These are phyloP conservation scores for Ataeniobius toweri DNA, from an alignment of 2,797 vertebrate species.

Conservation along the genomic window DNA sequence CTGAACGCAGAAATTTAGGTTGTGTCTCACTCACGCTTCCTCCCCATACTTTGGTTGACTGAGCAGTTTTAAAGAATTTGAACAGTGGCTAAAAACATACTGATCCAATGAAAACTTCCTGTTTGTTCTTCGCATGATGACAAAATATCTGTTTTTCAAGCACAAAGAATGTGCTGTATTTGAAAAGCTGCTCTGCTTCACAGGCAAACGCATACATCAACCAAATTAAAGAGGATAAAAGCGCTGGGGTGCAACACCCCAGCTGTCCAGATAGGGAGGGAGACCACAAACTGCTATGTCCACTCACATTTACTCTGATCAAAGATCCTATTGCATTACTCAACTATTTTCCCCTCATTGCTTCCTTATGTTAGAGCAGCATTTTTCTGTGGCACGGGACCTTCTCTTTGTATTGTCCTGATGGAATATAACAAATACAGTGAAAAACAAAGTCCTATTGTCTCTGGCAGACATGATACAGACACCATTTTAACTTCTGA, in stretches of 20 bases:
- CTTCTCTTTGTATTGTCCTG: conserved; percentile 60
- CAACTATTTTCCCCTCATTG: conserved; percentile 59
- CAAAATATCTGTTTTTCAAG: conserved; percentile 3
- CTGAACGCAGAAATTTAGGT: conserved; percentile 4
- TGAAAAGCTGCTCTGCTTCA: conserved; percentile 45
- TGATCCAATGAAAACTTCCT: conserved; percentile 14
- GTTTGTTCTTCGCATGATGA: conserved; percentile 16
- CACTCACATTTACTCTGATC: conserved; percentile 71
- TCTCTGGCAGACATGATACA: conserved; percentile 47
- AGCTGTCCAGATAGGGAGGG: conserved; percentile 65
- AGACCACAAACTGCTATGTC: conserved; percentile 71
- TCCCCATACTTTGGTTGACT: neutral
- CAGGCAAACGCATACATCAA: conserved; percentile 56
- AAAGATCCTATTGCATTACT: conserved; percentile 65
- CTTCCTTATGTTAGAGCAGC: conserved; percentile 66
- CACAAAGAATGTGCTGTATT: conserved; percentile 22
- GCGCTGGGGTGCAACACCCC: conserved; percentile 31
- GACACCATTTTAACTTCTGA: conserved; percentile 36
- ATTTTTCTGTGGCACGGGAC: conserved; percentile 51
- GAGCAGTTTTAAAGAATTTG: conserved; percentile 31
- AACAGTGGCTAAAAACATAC: conserved; percentile 18
- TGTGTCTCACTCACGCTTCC: conserved; percentile 26
- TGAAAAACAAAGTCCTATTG: conserved; percentile 62
- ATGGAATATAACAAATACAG: conserved; percentile 50
- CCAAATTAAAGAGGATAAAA: conserved; percentile 60